These are phyloP conservation scores for Leuctra nigra DNA, from an alignment of 2,888 invertebrate species.

Conservation along the genomic window DNA sequence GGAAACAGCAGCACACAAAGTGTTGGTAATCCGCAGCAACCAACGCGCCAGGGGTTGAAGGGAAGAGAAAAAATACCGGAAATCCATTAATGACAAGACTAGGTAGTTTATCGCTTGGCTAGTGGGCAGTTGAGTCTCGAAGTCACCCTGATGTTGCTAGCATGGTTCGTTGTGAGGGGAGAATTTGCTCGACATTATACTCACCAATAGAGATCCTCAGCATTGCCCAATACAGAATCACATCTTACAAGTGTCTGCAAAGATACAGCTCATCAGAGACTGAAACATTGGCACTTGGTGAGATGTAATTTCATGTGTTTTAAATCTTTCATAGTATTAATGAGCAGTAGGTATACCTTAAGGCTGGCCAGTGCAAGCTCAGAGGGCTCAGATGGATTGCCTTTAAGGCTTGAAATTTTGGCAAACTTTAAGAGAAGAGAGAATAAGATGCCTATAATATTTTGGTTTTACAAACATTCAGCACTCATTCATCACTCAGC, in stretches of 20 bases:
- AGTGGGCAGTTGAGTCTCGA: conserved; percentile 26
- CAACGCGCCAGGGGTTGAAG: conserved; percentile 34
- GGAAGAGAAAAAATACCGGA: conserved; percentile 38
- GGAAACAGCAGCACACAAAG: conserved; percentile 44
- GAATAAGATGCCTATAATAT: no score
- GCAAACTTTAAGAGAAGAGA: no score
- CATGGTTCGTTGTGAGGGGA: background rate
- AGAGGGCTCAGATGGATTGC: no score
- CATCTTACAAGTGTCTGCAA: conserved; percentile 33
- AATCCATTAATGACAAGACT: conserved; percentile 38
- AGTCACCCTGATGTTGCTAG: background rate
- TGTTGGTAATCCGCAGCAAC: conserved; percentile 30
- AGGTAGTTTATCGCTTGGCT: no score
- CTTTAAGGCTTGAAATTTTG: no score
- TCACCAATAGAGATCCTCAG: conserved; percentile 25
- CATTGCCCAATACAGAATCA: conserved; percentile 26
- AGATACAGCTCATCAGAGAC: conserved; percentile 34
- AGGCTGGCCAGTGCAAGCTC: no score
- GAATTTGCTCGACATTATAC: conserved; percentile 22
- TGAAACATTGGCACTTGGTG: conserved; percentile 1
- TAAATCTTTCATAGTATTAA: no score
- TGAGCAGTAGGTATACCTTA: no score
- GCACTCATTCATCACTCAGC: no score
- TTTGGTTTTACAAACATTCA: no score
- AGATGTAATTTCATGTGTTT: no score